Percentiles rank a stretch among this genome's conserved stretches.
Evolutionary conservation across 2,797 vertebrate species (phyloP).

Genomic region (Leontocebus nigricollis): DNA sequence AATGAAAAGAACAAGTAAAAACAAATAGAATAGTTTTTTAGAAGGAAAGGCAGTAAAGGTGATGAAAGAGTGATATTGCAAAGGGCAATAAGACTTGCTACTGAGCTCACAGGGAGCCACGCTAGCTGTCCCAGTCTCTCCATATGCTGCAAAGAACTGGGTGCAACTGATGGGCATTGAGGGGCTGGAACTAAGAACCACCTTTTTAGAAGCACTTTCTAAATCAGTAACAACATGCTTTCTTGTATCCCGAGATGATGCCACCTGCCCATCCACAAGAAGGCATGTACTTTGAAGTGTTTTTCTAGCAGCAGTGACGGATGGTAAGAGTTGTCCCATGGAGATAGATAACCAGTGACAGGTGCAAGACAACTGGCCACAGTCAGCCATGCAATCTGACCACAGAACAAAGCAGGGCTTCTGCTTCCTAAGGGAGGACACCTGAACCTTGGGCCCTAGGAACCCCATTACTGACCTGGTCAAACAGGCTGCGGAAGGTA

Average conservation of each 20-base stretch:
- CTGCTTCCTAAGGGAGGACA: background rate
- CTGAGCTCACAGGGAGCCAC: rapidly evolving
- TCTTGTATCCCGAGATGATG: background rate
- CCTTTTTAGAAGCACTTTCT: background rate
- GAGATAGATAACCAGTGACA: constrained; percentile 9
- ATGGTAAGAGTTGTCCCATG: background rate
- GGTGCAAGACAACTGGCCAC: constrained; percentile 49
- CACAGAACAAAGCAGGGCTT: background rate
- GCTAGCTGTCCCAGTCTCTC: background rate
- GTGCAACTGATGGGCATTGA: background rate
- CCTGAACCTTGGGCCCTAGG: background rate
- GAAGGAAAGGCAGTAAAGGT: background rate
- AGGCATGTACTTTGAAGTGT: background rate
- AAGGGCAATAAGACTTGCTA: background rate
- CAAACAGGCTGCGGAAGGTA: background rate
- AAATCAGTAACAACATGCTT: background rate
- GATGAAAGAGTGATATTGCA: background rate
- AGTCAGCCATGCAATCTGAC: background rate
- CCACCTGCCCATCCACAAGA: background rate
- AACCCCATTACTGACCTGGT: background rate
- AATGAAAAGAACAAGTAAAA: background rate
- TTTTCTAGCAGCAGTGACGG: constrained; percentile 6
- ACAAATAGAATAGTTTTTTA: background rate
- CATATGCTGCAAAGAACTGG: rapidly evolving
- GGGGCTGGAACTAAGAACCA: background rate